Conservation (phyloP, 2,797 vertebrate genomes). For the Cynopterus sphinx region DNA sequence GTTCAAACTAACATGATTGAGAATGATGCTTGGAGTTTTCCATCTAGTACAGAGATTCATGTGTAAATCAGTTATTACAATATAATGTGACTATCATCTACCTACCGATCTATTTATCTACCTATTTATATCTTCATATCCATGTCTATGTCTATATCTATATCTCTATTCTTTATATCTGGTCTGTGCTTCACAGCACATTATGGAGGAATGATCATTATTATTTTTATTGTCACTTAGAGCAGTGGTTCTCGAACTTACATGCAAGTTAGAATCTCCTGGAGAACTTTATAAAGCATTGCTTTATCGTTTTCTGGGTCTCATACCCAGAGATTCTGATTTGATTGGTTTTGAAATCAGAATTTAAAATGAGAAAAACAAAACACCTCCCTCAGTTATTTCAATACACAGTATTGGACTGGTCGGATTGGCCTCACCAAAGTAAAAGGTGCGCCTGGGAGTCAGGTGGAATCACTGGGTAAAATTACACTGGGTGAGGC, state of each 20-base stretch:
- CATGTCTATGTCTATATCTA: background rate
- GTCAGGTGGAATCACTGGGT: background rate
- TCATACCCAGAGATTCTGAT: background rate
- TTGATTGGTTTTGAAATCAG: conserved; percentile 1
- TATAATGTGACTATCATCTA: background rate
- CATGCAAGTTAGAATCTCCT: background rate
- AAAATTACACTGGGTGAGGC: background rate
- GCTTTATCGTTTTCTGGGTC: background rate
- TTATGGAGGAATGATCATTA: background rate
- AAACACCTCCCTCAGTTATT: background rate
- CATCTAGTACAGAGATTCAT: background rate
- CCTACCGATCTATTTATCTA: too few relatives aligned
- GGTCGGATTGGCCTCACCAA: background rate
- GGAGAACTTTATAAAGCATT: background rate
- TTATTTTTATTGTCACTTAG: background rate
- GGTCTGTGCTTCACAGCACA: background rate
- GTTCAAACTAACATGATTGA: conserved; percentile 1
- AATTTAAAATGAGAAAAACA: background rate
- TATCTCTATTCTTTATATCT: background rate
- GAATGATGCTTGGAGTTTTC: conserved; percentile 16
- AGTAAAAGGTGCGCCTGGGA: background rate
- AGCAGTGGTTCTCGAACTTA: background rate
- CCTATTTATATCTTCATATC: background rate
- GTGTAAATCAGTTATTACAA: background rate
- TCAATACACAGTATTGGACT: background rate